A percentile compares a stretch with the other conserved stretches of the same genome.
Conservation (phyloP, 2,113 vertebrate species). For the Rissa tridactyla region DNA sequence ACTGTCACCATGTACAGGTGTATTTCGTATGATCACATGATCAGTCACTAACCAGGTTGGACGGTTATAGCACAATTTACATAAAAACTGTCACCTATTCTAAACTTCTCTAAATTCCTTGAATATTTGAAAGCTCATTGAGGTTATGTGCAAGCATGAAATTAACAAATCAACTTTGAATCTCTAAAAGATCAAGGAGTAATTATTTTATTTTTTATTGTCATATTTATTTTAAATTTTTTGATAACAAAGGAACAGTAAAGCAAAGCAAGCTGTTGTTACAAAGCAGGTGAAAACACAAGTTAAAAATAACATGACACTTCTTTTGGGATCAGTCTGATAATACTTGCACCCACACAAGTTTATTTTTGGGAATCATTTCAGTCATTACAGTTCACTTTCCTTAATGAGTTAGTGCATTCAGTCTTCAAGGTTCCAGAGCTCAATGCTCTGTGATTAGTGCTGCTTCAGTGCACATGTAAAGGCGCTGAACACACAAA, state of each 20-base stretch:
- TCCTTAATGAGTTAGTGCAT: background rate
- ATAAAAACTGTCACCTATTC: background rate
- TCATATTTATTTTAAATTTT: background rate
- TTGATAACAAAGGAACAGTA: background rate
- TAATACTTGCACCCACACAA: background rate
- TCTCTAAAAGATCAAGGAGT: background rate
- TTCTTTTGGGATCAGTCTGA: background rate
- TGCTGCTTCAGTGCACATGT: background rate
- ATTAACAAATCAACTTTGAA: background rate
- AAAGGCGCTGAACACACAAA: background rate
- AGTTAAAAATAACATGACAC: background rate
- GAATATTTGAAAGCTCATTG: background rate
- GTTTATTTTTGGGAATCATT: background rate
- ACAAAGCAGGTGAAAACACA: background rate
- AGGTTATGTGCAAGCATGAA: background rate
- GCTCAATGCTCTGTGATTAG: background rate
- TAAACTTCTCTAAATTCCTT: background rate
- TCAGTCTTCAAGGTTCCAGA: background rate
- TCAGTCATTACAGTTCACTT: background rate
- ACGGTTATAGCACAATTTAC: background rate
- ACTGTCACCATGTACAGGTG: background rate
- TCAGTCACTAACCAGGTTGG: background rate
- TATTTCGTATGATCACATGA: background rate
- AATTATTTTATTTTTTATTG: background rate
- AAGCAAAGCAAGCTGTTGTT: background rate